Conservation (phyloP, 2,113 vertebrate species). For the Protobothrops mucrosquamatus region DNA sequence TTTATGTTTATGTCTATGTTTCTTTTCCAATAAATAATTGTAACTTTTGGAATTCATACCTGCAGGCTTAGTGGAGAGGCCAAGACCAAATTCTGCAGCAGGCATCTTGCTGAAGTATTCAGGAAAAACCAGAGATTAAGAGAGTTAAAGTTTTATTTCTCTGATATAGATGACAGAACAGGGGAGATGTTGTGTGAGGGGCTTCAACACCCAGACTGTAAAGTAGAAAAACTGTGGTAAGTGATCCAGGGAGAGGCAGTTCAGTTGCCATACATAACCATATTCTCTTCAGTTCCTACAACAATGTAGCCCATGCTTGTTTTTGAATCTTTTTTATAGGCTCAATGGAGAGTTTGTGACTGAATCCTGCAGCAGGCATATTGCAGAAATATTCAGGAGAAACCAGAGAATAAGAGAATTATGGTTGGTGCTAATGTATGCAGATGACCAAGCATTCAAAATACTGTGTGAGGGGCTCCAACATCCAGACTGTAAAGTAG, state of each 20-base stretch:
- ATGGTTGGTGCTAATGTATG: not conserved
- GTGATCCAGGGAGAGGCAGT: not conserved
- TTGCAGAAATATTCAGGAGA: not conserved
- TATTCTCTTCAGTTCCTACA: not conserved
- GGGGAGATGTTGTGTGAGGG: not conserved
- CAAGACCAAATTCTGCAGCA: too few species aligned
- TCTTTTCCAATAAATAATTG: too few species aligned
- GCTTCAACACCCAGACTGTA: not conserved
- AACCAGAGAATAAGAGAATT: not conserved
- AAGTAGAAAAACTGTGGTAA: not conserved
- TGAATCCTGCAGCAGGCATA: not conserved
- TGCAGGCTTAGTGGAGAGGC: too few species aligned
- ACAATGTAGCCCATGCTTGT: not conserved
- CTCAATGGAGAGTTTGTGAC: not conserved
- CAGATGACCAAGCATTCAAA: rapidly evolving
- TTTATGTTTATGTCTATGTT: too few species aligned
- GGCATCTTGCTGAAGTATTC: too few species aligned
- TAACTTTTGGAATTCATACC: too few species aligned
- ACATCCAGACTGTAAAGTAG: too few species aligned
- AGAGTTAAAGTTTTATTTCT: not conserved
- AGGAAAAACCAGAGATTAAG: not conserved
- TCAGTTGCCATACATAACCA: not conserved
- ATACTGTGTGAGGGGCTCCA: not conserved
- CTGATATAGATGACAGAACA: not conserved
- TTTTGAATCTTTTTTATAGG: not conserved